Base-by-base conservation (phyloP, 2,888 invertebrate species). In the Mycalesis mineus region DNA sequence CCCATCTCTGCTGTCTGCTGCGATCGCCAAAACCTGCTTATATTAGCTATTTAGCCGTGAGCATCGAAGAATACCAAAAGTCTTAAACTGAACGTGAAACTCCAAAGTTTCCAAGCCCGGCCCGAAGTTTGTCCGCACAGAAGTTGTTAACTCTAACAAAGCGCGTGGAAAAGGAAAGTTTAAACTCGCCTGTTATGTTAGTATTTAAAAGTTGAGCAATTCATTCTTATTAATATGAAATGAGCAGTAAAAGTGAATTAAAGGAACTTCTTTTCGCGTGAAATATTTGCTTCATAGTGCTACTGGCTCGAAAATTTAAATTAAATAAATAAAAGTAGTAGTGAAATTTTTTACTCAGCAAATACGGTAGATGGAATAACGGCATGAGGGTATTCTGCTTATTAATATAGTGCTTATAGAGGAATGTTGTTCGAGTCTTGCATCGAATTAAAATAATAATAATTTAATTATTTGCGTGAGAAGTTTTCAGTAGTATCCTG, bases 1-100 rank as follows among this genome's bases (percentile, higher is more conserved):
- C 22, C 22, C 5, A 22, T 22, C 22, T 22, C 22, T 22, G 2
- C 22, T 22, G 22, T 22, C 22, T 22, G 5, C 22, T 4, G 5
- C 5, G 5, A 22, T 22, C 5, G 22, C 22, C 22, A 22, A 22
- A 22, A 39, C 13, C 39, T 39, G 39, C 39, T 14, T 39, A 39
- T 22, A 42, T 42, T 42, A 42, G 22, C 41, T 22, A 17, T 42
- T 42, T 17, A 42, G 9, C 17, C 17, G 41, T 22, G 15, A 42
- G 17, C 41, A 42, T 42, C 22, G 17, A 42, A 42, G 41, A 42
- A 42, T 42, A 42, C 41, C 22, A 7, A 11, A 42, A 53, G 29
- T 58, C 42, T 44, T 55, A 45, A 45, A 57, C 41, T 42, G 9
- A 17, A 58, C 42, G 48, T 42, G 48, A 48, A 58, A 58, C 41